phyloP scores from a whole-genome alignment of 2,888 invertebrate species.

The Melanchra persicariae region DNA sequence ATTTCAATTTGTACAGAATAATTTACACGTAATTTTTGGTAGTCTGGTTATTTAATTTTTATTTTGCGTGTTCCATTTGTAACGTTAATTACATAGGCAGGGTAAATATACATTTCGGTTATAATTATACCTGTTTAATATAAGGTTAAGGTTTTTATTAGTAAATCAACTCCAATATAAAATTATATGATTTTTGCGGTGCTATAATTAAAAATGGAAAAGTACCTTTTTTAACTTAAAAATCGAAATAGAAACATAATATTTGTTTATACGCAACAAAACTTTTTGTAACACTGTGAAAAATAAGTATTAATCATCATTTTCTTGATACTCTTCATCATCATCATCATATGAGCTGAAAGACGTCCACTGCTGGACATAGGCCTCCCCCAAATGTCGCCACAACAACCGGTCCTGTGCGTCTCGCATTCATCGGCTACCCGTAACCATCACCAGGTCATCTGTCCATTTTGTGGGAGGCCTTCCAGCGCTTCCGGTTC shows the following conservation, averaged over 20 bases:
- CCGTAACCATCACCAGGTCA: no score
- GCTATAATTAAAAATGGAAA: not conserved
- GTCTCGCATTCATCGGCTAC: no score
- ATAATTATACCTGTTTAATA: slow-evolving; percentile 16
- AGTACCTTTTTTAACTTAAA: not conserved
- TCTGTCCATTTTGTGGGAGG: no score
- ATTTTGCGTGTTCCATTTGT: slow-evolving; percentile 27
- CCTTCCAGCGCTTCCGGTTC: no score
- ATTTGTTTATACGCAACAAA: not conserved
- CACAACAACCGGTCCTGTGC: no score
- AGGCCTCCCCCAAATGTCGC: no score
- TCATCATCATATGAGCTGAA: no score
- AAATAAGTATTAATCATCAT: no score
- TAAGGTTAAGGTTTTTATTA: not conserved
- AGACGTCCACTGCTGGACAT: no score
- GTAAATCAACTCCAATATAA: no score
- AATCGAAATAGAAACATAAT: not conserved
- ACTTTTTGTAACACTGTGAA: not conserved
- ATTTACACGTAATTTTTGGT: not conserved
- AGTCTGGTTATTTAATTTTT: not conserved
- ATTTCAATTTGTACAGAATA: slow-evolving; percentile 11
- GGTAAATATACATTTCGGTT: slow-evolving; percentile 11
- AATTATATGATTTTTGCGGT: not conserved
- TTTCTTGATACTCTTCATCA: no score
- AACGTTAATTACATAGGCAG: slow-evolving; percentile 9